Evolutionary conservation across 1,140 invertebrate genomes (phyloP).

Genomic region (Scaptomyza hsui): DNA sequence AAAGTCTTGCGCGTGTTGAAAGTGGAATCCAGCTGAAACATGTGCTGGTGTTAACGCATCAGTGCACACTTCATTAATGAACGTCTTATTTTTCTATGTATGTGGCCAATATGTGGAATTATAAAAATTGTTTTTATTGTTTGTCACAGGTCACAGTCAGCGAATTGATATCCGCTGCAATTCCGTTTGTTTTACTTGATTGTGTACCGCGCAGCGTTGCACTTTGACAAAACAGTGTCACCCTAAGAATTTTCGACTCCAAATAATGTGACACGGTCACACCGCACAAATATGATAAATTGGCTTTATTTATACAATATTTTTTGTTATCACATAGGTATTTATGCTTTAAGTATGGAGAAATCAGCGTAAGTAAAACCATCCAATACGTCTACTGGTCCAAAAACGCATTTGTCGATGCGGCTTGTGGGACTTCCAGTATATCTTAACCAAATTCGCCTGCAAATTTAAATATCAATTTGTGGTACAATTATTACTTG

Average conservation of each 20-base stretch:
- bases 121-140: slow-evolving; percentile 28
- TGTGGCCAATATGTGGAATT: slow-evolving; percentile 15
- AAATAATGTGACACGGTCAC: slow-evolving; percentile 8
- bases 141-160: slow-evolving; percentile 36
- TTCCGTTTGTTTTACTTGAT: slow-evolving; percentile 50
- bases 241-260: neutral
- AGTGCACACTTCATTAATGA: slow-evolving; percentile 3
- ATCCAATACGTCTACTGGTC: slow-evolving; percentile 1
- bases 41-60: slow-evolving; percentile 3
- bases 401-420: slow-evolving; percentile 64
- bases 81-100: neutral
- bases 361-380: slow-evolving; percentile 43
- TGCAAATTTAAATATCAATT: slow-evolving; percentile 6
- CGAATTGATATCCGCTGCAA: slow-evolving; percentile 44
- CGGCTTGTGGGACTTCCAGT: slow-evolving; percentile 70
- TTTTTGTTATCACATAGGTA: neutral
- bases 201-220: slow-evolving; percentile 41
- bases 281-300: neutral
- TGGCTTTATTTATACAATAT: neutral
- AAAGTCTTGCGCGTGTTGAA: slow-evolving; percentile 45
- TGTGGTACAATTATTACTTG: neutral
- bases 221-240: slow-evolving; percentile 27
- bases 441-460: slow-evolving; percentile 61
- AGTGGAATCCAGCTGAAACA: slow-evolving; percentile 12
- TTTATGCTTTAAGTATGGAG: slow-evolving; percentile 19